A percentile compares a stretch with the other conserved stretches of the same genome.
These are phyloP conservation scores for Chrysopa pallens DNA, from an alignment of 1,140 invertebrate genomes.

Conservation along the genomic window DNA sequence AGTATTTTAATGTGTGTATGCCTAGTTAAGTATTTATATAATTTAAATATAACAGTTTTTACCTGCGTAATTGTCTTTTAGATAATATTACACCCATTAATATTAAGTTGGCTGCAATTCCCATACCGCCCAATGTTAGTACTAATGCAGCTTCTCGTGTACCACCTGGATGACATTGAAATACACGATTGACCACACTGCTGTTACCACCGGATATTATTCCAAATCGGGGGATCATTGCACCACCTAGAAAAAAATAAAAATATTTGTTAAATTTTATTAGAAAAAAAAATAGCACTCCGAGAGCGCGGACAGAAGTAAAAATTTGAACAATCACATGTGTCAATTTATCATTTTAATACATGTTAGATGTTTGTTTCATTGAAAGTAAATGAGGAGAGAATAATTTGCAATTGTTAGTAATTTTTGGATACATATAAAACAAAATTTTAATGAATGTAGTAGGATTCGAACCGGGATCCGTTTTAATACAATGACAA, in stretches of 20 bases:
- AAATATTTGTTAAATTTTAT: neutral
- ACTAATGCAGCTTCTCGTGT: conserved; percentile 62
- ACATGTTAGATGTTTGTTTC: too few relatives aligned
- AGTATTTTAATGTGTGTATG: too few relatives aligned
- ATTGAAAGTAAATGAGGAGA: too few relatives aligned
- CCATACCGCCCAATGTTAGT: conserved; percentile 55
- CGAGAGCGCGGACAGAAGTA: too few relatives aligned
- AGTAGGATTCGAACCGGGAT: too few relatives aligned
- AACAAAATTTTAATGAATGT: too few relatives aligned
- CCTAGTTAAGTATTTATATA: too few relatives aligned
- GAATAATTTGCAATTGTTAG: too few relatives aligned
- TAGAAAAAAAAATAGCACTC: neutral
- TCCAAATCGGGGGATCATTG: conserved; percentile 58
- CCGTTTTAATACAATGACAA: too few relatives aligned
- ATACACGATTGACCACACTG: conserved; percentile 44
- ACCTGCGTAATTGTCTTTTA: conserved; percentile 57
- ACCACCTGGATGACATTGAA: conserved; percentile 62
- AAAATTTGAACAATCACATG: too few relatives aligned
- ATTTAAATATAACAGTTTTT: conserved; percentile 9
- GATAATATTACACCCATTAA: conserved; percentile 63
- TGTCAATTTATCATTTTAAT: too few relatives aligned
- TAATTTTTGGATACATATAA: too few relatives aligned
- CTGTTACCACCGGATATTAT: conserved; percentile 30
- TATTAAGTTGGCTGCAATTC: conserved; percentile 64
- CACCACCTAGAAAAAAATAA: conserved; percentile 31